Evolutionary conservation across 2,797 vertebrate species (phyloP), one percentile per base, ranked within the genome.

Genomic region (Sarcoramphus papa): DNA sequence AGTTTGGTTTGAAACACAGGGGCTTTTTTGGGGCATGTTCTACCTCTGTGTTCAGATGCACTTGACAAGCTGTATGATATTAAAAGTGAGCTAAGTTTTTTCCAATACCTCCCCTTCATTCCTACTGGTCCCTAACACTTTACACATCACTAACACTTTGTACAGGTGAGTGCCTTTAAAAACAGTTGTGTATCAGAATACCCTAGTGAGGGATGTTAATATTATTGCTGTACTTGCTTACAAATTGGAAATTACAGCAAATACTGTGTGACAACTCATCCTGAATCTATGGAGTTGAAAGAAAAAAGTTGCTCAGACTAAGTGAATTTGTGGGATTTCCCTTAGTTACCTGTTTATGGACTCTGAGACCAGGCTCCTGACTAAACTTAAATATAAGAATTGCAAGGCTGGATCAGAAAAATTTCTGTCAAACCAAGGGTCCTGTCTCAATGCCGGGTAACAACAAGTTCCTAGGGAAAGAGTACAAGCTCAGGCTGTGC

Each of bases 361-460:
- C 6, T 80, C 15, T 56, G 43, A 65, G n/a, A 33, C 21, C 0
- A 1, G 13, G 4, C 13, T 37, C 2, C 0, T 72, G 27, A 33
- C 19, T 75, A 8, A 79, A 63, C 8, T 20, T 76, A 50, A 60
- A 6, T 13, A 7, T 15, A 48, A 24, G 41, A 53, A 45, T 33
- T 91, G 10, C 14, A 72, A 70, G 53, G 2, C 19, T 69, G 17
- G 19, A 47, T 79, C 16, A 28, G 53, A 43, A 6, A 47, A 45
- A 20, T 25, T 81, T 62, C 9, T 75, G 18, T n/a, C 27, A 62
- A 41, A 23, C 7, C 5, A 30, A 50, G 19, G 9, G 19, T 68
- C 3, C 9, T 60, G 19, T 67, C 9, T 78, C 24, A 28, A 19
- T 15, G 20, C 3, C 23, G 31, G 2, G 10, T 57, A 75, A 14